Evolutionary conservation across 2,797 vertebrate species (phyloP), one percentile per base, ranked within the genome.

Genomic region (Catamblyrhynchus diadema): DNA sequence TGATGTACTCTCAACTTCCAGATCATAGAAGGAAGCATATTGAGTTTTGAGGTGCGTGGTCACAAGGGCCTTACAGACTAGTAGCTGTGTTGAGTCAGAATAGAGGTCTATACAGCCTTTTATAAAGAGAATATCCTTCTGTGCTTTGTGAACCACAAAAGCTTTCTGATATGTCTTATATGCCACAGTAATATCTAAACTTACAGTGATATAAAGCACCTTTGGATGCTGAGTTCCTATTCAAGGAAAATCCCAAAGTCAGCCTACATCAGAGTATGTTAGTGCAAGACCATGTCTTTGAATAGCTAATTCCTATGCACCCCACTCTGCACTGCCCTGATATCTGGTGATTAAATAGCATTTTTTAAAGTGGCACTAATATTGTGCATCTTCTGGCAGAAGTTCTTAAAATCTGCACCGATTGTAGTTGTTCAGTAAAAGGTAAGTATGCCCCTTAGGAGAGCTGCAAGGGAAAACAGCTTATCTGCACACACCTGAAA

Each of bases 401-500:
- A 94, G 91, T 96, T 96, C 87, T 94, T 95, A 90, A 88, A 91
- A 95, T 93, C 83, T 86, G 82, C 70, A 54, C 51, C 0, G 12
- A 73, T 35, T 81, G 84, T 93, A 66, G 92, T 80, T 94, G 86
- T 88, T 94, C 66, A 74, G 88, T 91, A 54, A 75, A 93, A 96
- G 86, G 81, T 94, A 93, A 95, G 93, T 89, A 37, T 94, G 85
- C 94, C 95, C 91, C 92, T 96, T 94, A 90, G 88, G 94, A 95
- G 81, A 90, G 87, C 89, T 95, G 88, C 39, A 70, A 70, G 93
- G 92, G 78, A 91, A 82, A 94, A 81, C 19, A 67, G 86, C 95
- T 96, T 96, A 95, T 94, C 95, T 96, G 53, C 88, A 78, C 90
- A 79, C 84, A 93, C 95, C 96, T 95, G 92, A 94, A 93, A 93